Percentiles rank a stretch among this genome's conserved stretches.
These are phyloP conservation scores for Deroplatys truncata DNA, from an alignment of 2,888 invertebrate genomes.

Conservation along the genomic window DNA sequence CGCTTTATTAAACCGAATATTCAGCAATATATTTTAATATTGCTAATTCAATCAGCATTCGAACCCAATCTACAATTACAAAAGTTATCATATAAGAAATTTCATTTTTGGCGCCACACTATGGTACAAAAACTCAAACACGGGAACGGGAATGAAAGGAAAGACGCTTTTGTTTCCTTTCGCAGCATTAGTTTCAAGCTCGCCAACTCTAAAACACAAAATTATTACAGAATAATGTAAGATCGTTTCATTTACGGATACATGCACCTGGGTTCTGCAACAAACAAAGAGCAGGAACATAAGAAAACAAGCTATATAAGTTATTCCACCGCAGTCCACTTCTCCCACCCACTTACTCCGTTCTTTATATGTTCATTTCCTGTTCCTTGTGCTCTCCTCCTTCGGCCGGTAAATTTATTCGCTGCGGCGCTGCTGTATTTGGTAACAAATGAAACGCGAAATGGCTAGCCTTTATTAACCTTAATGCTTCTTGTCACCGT, in stretches of 20 bases:
- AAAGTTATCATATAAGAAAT: too few relatives aligned
- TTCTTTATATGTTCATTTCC: not conserved
- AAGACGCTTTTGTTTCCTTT: not conserved
- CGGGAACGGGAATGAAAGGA: not conserved
- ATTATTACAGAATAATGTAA: not conserved
- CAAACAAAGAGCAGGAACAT: not conserved
- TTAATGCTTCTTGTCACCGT: constrained; percentile 16
- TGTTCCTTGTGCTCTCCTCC: not conserved
- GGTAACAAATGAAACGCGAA: constrained; percentile 19
- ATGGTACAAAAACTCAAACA: not conserved
- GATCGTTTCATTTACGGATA: not conserved
- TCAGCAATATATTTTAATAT: too few relatives aligned
- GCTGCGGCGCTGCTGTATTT: not conserved
- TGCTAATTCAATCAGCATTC: too few relatives aligned
- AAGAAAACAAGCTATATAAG: not conserved
- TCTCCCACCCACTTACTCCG: not conserved
- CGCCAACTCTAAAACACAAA: too few relatives aligned
- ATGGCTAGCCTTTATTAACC: constrained; percentile 18
- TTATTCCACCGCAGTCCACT: not conserved
- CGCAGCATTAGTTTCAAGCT: not conserved
- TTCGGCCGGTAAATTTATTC: not conserved
- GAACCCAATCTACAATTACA: too few relatives aligned
- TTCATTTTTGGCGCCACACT: too few relatives aligned
- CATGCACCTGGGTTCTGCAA: not conserved
- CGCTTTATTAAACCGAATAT: too few relatives aligned